Evolutionary conservation across 1,140 invertebrate genomes (phyloP), one percentile per base, ranked within the genome.

Genomic region (Zaprionus ornatus): DNA sequence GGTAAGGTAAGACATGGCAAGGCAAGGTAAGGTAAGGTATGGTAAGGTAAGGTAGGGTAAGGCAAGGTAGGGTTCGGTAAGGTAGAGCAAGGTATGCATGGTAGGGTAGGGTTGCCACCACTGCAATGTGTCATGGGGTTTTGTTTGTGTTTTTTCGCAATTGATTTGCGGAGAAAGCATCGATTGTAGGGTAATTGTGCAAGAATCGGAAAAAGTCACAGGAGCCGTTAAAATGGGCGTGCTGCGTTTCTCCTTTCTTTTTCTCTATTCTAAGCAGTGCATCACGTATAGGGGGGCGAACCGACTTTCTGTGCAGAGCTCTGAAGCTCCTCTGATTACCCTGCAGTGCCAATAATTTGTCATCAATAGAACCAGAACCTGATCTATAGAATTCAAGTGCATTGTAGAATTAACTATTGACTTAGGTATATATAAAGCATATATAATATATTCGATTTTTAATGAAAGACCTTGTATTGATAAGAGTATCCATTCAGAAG

Each of bases 81-180:
- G 70, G 82, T 87, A 77, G 76, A 72, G 60, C 79, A 82, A 79
- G 85, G 76, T 80, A 65, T 9, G n/a, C 6, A 17, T 5, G 5
- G 5, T 17, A 9, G n/a, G 66, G 63, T 74, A 61, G 48, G 65
- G 70, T 76, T 79, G 55, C 56, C 72, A 70, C 66, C 23, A 63
- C 19, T 15, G 85, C 84, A 84, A 90, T 90, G 78, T 88, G 85
- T 90, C 85, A 81, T 85, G 85, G 85, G 85, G 85, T 88, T 88
- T 90, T 88, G 85, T 88, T 88, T 88, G 85, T 88, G 85, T 90
- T 88, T 88, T 84, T 90, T 79, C 65, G 81, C 85, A 88, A 88
- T 88, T 88, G 85, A 88, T 88, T 88, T 88, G 85, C 85, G 85
- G 85, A 88, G 85, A 88, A 88, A 88, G 85, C 85, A 88, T 88